phyloP scores from a whole-genome alignment of 2,797 vertebrate genomes.

The Leuciscus waleckii region DNA sequence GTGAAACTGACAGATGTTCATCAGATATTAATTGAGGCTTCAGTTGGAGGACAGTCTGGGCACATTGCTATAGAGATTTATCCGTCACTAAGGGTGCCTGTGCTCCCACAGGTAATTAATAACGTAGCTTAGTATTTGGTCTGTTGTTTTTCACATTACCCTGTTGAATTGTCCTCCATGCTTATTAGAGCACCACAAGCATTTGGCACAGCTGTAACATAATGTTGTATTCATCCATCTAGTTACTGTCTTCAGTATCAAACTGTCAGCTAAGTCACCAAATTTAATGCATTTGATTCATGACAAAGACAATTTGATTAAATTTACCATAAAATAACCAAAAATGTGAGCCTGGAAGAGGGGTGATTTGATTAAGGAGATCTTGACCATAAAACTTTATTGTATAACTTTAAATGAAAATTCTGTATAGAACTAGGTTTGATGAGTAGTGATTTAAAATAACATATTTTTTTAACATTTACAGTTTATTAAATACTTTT shows the following conservation, averaged over 20 bases:
- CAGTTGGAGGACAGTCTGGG: conserved; percentile 75
- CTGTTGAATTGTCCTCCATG: conserved; percentile 26
- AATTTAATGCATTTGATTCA: not conserved
- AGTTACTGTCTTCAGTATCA: not conserved
- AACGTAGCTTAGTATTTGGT: conserved; percentile 17
- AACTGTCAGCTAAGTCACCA: conserved; percentile 9
- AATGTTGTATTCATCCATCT: conserved; percentile 17
- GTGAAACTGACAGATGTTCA: conserved; percentile 72
- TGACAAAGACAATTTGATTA: not conserved
- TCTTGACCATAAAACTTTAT: not conserved
- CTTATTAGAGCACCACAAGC: conserved; percentile 12
- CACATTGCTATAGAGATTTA: conserved; percentile 80
- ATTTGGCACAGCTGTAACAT: conserved; percentile 12
- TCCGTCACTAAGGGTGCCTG: conserved; percentile 70
- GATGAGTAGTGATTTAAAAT: not conserved
- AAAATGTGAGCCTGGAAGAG: not conserved
- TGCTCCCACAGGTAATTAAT: conserved; percentile 70
- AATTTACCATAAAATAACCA: not conserved
- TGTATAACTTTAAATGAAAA: not conserved
- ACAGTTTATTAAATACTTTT: not conserved
- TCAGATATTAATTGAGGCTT: conserved; percentile 76
- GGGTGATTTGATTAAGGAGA: not conserved
- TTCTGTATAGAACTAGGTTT: not conserved
- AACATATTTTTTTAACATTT: not conserved
- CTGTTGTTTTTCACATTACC: conserved; percentile 14